Evolutionary conservation across 2,113 vertebrate species (phyloP).

Genomic region (Polypterus senegalus): DNA sequence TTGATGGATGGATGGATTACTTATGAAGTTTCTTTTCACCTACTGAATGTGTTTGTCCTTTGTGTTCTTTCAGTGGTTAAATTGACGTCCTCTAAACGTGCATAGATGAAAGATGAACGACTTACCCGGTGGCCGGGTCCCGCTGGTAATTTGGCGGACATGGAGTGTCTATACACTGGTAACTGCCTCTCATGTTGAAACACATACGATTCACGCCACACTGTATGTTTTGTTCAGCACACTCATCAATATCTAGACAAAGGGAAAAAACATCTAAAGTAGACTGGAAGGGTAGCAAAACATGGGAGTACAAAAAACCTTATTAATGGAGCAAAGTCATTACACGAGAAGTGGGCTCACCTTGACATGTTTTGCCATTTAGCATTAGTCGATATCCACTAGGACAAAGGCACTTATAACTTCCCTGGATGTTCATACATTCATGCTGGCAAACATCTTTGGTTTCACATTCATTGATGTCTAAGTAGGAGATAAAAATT

Average conservation of each 20-base stretch:
- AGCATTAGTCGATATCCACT: slow-evolving; percentile 72
- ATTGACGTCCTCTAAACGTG: no score
- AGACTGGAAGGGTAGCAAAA: no score
- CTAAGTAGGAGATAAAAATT: slow-evolving; percentile 39
- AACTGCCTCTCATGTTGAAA: slow-evolving; percentile 91
- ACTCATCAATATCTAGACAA: slow-evolving; percentile 77
- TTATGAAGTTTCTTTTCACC: no score
- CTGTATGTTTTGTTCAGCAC: slow-evolving; percentile 71
- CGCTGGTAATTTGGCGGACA: slow-evolving; percentile 83
- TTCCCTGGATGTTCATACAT: slow-evolving; percentile 80
- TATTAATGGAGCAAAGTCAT: slow-evolving; percentile 12
- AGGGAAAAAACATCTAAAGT: slow-evolving; percentile 1
- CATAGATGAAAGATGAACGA: not conserved
- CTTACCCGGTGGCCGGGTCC: slow-evolving; percentile 73
- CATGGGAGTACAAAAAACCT: slow-evolving; percentile 1
- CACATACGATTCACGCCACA: slow-evolving; percentile 85
- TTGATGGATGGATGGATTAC: no score
- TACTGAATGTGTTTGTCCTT: no score
- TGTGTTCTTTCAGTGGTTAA: no score
- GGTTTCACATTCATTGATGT: slow-evolving; percentile 87
- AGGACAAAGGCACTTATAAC: slow-evolving; percentile 79
- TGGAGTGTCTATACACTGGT: slow-evolving; percentile 85
- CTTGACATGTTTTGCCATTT: slow-evolving; percentile 89
- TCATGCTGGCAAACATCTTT: slow-evolving; percentile 82
- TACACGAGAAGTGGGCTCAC: slow-evolving; percentile 32